Evolutionary conservation across 2,888 invertebrate species (phyloP).

Genomic region (Dicycla oo): DNA sequence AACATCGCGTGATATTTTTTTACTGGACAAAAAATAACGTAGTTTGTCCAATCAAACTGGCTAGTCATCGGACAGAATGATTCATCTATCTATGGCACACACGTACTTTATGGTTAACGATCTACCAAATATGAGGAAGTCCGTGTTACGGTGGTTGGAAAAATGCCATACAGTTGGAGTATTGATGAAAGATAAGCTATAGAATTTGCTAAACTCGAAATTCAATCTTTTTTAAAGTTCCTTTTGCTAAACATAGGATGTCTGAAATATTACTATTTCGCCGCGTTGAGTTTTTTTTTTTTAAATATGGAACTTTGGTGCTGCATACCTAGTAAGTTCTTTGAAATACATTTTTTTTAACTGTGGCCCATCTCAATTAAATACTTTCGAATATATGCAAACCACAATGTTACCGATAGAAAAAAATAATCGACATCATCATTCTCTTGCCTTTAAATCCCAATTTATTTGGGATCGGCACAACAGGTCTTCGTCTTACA

Average conservation of each 20-base stretch:
- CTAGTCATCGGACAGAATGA: slow-evolving; percentile 27
- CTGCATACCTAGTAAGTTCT: neutral
- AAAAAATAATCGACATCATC: neutral
- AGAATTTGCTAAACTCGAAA: neutral
- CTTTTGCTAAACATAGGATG: neutral
- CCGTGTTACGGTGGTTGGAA: slow-evolving; percentile 18
- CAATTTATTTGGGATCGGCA: no score
- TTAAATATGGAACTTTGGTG: neutral
- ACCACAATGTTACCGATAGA: neutral
- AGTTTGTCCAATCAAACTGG: slow-evolving; percentile 15
- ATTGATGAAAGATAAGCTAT: neutral
- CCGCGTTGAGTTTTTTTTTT: neutral
- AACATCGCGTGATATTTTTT: slow-evolving; percentile 22
- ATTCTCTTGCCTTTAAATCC: no score
- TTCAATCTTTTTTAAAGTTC: neutral
- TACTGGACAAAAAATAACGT: slow-evolving; percentile 3
- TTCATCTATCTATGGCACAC: slow-evolving; percentile 5
- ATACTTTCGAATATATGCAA: neutral
- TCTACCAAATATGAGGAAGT: slow-evolving; percentile 44
- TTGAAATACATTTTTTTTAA: neutral
- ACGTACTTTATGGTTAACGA: slow-evolving; percentile 7
- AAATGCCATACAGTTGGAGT: slow-evolving; percentile 34
- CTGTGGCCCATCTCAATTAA: neutral
- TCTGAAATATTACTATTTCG: no score
- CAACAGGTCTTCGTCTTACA: no score